Base-by-base conservation (phyloP, 2,113 vertebrate species). In the Cavia porcellus region DNA sequence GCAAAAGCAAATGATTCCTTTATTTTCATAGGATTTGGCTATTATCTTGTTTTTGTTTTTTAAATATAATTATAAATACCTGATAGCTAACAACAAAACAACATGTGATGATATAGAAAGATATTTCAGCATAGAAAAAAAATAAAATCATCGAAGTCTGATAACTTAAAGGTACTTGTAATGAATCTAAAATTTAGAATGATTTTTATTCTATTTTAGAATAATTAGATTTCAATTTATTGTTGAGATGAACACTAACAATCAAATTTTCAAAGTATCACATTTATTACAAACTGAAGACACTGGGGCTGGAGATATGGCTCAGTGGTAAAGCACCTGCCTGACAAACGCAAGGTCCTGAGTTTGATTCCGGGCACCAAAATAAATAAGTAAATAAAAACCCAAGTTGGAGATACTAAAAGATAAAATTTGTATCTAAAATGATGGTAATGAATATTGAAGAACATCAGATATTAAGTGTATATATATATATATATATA, bases 341-440 rank as follows among this genome's bases (percentile, higher is more conserved):
- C 50, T 52, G 50, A 52, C 9, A 52, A 52, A 10, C 11, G 50
- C 50, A 52, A 52, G 50, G 9, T 52, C 50, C 50, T 52, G 50
- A 52, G 50, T 52, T 52, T 10, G 9, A 52, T 52, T 52, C 9
- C 50, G 8, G 47, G 8, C 47, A n/a, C n/a, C n/a, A n/a, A n/a
- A n/a, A n/a, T n/a, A n/a, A n/a, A n/a, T n/a, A n/a, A n/a, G n/a
- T n/a, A n/a, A n/a, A n/a, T n/a, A n/a, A n/a, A n/a, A n/a, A n/a
- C n/a, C n/a, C n/a, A 22, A 94, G 20, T 62, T 89, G 14, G 1
- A 86, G 14, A 84, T 55, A 83, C 11, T 79, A 6, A 86, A 84
- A 89, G 59, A 89, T 74, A 10, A 86, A 93, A 81, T 64, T 70
- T 5, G 88, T 82, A 64, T 62, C 28, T 92, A 92, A 94, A 82